Base-by-base conservation (phyloP, 2,113 vertebrate species). In the Pleuronectes platessa region DNA sequence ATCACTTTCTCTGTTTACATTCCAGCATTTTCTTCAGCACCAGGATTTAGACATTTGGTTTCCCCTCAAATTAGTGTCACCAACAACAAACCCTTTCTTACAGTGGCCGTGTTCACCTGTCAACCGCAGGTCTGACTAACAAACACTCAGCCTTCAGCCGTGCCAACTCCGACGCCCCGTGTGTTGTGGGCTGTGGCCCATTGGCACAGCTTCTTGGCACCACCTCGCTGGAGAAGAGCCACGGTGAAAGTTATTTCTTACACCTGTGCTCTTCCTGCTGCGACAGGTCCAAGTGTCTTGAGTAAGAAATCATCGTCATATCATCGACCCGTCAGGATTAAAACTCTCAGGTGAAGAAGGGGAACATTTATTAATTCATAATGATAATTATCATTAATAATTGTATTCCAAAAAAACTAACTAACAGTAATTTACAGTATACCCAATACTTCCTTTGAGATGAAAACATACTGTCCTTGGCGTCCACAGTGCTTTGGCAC, bases 261-360 rank as follows among this genome's bases (percentile, higher is more conserved):
- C 60, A 74, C 78, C 63, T 77, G 65, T 65, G 62, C 61, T 71
- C 77, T 77, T 74, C 83, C 76, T 85, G 79, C 68, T 31, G 47
- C 0, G 24, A 79, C 78, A 82, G 68, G 82, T 74, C 65, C 58
- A 70, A 18, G 31, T 74, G 42, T 75, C 35, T 26, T 2, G 67
- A 27, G 23, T 56, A 40, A 73, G 26, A 68, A 59, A 61, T 17
- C 13, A 35, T 18, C 15, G 17, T 21, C 24, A 61, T 67, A 71
- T 67, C 26, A 27, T 27, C 26, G 53, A 20, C 65, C 53, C 63
- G 6, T 31, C 26, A 14, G 2, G 27, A 49, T 42, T 71, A 42
- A 51, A 14, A 49, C 17, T 54, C 31, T 49, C 0, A 14, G 20
- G 64, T 70, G 47, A 54, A 9, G 5, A 51, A 2, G 47, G 47